Evolutionary conservation across 2,113 vertebrate species (phyloP), one percentile per base, ranked within the genome.

Genomic region (Tinamus guttatus): DNA sequence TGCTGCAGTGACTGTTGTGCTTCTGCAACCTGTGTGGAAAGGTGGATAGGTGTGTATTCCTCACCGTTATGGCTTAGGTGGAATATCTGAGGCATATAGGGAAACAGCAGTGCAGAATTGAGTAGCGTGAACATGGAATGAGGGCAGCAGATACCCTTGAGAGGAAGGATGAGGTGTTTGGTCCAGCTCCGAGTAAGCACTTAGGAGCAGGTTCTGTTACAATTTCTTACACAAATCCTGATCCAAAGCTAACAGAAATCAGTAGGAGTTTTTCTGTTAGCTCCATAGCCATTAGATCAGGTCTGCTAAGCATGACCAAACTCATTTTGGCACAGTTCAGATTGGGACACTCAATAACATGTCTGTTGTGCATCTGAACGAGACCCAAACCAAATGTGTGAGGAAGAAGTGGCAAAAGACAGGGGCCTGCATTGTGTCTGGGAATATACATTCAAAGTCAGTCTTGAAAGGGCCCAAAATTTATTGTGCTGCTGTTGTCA

Each of bases 361-460:
- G 28, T 51, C 68, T 43, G 38, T 27, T 82, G 73, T 65, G 36
- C 30, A 40, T 71, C 51, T 47, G 13, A 74, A 5, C 8, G n/a
- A 65, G 43, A 49, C 81, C 67, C 67, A 45, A 49, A 41, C 16
- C 58, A 12, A 40, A 54, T 9, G 1, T 1, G 36, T 15, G 36
- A 22, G 87, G 63, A 69, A 41, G 69, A 76, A 49, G 36, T 36
- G 63, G 60, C 34, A 49, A 15, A 52, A 91, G 49, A 16, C 58
- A 36, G 59, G 78, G 85, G 38, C 9, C 27, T 69, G 77, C 58
- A 6, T 13, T 58, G 74, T 70, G 78, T 49, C 21, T 41, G 49
- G 43, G 85, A 86, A 70, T 80, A 45, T 59, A 77, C 93, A 63
- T 82, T 89, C 71, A 17, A 83, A 84, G 63, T 74, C 85, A 94